Base-by-base conservation (phyloP, 2,797 vertebrate species). In the Siniperca scherzeri region DNA sequence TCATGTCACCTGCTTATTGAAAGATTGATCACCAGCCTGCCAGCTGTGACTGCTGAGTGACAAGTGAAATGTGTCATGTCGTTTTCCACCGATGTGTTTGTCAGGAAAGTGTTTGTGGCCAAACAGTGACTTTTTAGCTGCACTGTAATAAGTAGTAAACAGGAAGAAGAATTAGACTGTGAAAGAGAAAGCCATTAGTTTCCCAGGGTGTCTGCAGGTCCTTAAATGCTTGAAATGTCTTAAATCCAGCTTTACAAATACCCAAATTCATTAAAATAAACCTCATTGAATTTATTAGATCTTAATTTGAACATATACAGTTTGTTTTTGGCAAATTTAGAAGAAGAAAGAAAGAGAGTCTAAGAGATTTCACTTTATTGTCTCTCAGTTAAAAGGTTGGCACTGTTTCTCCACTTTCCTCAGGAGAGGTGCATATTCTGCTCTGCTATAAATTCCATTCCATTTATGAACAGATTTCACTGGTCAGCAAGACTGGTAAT, bases 401-500 rank as follows among this genome's bases (percentile, higher is more conserved):
- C 89, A 88, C 76, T 17, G 8, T 78, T 80, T 69, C 81, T 80
- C 83, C 19, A 14, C 87, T 83, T 91, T 90, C 79, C 84, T 88
- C 71, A 69, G 82, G 81, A 87, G 92, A 91, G 80, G 78, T 86
- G 53, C 82, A 72, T 75, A 73, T 88, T 91, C 83, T 83, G 64
- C 89, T 81, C 83, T 64, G 84, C 93, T 67, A 95, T 96, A 95
- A 95, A 96, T 96, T 94, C 92, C 88, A 33, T 93, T 94, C 94
- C 93, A 93, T 96, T 96, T 96, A 94, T 94, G 95, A 96, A 95
- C 96, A 96, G 94, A 96, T 96, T 96, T 96, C 92, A 94, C 93
- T 96, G 95, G 96, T 96, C 96, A 96, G 94, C 95, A 93, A 84
- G 89, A 94, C 94, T 91, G 93, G 95, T 96, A 95, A 96, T 96